Evolutionary conservation across 2,797 vertebrate genomes (phyloP).

Genomic region (Liparis tanakae): DNA sequence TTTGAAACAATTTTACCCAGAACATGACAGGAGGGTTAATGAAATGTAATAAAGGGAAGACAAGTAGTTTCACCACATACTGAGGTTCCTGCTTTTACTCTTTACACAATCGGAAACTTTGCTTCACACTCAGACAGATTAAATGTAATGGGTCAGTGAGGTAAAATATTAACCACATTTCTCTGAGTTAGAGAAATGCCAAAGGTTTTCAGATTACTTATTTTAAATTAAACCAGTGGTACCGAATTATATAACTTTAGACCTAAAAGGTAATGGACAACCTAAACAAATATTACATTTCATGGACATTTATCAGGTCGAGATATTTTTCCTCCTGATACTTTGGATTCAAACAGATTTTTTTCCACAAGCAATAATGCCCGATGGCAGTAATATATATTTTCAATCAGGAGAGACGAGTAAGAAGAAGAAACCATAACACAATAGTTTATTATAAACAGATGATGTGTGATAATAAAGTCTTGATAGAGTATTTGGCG

Average conservation of each 20-base stretch:
- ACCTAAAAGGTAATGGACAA: not conserved
- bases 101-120: not conserved
- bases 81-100: constrained; percentile 1
- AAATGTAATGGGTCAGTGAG: constrained; percentile 9
- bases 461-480: too few species aligned
- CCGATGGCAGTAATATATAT: not conserved
- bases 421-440: too few species aligned
- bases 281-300: not conserved
- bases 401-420: too few species aligned
- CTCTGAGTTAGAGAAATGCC: too few species aligned
- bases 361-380: not conserved
- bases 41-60: not conserved
- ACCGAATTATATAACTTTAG: not conserved
- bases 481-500: too few species aligned
- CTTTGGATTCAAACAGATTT: too few species aligned
- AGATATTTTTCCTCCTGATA: not conserved
- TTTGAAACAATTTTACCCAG: too few species aligned
- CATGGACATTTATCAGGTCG: not conserved
- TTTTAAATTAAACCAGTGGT: not conserved
- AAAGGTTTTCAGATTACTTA: too few species aligned
- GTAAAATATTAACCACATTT: constrained; percentile 63
- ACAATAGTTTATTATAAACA: too few species aligned
- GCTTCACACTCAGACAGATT: not conserved
- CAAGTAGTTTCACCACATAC: not conserved
- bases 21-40: not conserved